These are phyloP conservation scores for Orthonevra nobilis DNA, from an alignment of 2,888 invertebrate genomes.

Conservation along the genomic window DNA sequence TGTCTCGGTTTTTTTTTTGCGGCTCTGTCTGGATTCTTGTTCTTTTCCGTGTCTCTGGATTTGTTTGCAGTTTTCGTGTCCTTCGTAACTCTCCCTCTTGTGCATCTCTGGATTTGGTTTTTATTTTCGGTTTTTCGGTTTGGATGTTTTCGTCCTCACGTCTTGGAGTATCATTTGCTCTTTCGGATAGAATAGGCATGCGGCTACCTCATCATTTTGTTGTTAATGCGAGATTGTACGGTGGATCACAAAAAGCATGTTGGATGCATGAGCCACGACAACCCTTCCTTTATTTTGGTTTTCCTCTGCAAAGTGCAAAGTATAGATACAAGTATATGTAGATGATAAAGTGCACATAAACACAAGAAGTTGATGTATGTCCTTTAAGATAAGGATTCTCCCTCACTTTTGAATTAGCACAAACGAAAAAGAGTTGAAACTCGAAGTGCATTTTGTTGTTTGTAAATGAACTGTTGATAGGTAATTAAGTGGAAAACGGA, in stretches of 20 bases:
- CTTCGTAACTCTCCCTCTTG: conserved; percentile 12
- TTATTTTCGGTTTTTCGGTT: conserved; percentile 10
- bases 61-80: conserved; percentile 57
- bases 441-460: conserved; percentile 7
- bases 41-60: conserved; percentile 25
- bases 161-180: conserved; percentile 49
- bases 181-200: conserved; percentile 1
- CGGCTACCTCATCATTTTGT: conserved; percentile 12
- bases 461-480: conserved; percentile 40
- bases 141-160: neutral
- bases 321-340: neutral
- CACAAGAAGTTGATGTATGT: conserved; percentile 59
- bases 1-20: conserved; percentile 55
- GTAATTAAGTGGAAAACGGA: conserved; percentile 54
- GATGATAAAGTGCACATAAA: conserved; percentile 49
- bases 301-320: neutral
- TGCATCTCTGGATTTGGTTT: neutral
- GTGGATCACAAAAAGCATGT: conserved; percentile 22
- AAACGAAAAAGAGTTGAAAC: neutral
- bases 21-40: conserved; percentile 57
- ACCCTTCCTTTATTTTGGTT: neutral
- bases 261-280: conserved; percentile 26
- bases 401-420: conserved; percentile 3
- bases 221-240: conserved; percentile 43
- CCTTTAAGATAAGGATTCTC: conserved; percentile 35